These are phyloP conservation scores for Chionoecetes opilio DNA, from an alignment of 1,140 invertebrate genomes.

Conservation along the genomic window DNA sequence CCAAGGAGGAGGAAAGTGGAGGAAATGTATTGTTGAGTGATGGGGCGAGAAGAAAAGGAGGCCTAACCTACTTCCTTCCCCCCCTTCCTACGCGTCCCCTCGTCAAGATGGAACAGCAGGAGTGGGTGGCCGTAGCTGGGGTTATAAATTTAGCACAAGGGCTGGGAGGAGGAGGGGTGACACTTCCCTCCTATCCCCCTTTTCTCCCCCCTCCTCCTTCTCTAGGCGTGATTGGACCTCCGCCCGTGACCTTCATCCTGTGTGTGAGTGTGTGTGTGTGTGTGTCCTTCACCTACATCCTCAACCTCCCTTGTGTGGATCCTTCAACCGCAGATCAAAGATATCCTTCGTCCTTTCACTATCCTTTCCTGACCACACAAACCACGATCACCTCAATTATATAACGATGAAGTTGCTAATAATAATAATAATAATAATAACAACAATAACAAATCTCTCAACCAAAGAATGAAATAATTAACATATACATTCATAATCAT, in stretches of 20 bases:
- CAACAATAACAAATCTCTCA: too few relatives aligned
- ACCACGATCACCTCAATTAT: too few relatives aligned
- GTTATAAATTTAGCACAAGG: neutral
- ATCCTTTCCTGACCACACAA: neutral
- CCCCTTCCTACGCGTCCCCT: neutral
- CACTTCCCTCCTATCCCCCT: neutral
- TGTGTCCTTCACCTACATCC: conserved; percentile 25
- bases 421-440: too few relatives aligned
- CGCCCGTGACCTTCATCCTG: neutral
- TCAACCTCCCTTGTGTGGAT: neutral
- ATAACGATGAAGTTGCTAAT: too few relatives aligned
- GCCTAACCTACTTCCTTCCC: too few relatives aligned
- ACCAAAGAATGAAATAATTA: too few relatives aligned
- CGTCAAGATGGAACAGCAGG: neutral
- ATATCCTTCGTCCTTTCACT: neutral
- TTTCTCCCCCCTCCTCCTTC: neutral
- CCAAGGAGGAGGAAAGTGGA: too few relatives aligned
- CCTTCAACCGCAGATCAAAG: neutral
- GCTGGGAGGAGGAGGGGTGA: neutral
- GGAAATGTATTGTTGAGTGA: too few relatives aligned
- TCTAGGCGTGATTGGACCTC: neutral
- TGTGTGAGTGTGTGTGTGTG: conserved; percentile 25
- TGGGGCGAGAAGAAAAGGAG: too few relatives aligned
- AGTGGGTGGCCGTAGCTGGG: neutral
- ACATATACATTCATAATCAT: too few relatives aligned